These are phyloP conservation scores for Isurus oxyrinchus DNA, from an alignment of 2,113 vertebrate species.

Conservation along the genomic window DNA sequence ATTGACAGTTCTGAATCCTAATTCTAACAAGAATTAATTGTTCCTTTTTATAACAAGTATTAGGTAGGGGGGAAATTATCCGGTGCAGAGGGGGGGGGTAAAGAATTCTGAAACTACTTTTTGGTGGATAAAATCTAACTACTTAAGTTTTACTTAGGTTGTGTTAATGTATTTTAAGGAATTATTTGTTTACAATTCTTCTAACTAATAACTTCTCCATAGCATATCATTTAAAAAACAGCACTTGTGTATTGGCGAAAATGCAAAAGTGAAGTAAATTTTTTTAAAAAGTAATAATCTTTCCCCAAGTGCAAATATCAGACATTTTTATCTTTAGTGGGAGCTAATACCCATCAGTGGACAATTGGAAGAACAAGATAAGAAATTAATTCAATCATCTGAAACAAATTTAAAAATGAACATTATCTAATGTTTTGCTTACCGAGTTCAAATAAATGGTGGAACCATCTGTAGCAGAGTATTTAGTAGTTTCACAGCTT, in stretches of 20 bases:
- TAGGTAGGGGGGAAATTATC: neutral
- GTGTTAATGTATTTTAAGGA: neutral
- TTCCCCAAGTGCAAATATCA: no score
- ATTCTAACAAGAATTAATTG: neutral
- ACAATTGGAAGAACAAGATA: neutral
- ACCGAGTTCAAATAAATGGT: conserved; percentile 80
- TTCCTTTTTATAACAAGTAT: neutral
- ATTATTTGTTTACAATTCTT: neutral
- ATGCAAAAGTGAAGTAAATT: neutral
- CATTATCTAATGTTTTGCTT: conserved; percentile 51
- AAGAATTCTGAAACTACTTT: neutral
- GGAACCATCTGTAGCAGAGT: conserved; percentile 46
- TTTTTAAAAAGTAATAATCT: neutral
- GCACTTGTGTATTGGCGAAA: neutral
- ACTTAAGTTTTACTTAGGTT: neutral
- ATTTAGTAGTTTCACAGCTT: conserved; percentile 67
- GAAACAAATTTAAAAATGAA: neutral
- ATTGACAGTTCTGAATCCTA: neutral
- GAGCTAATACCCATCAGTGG: neutral
- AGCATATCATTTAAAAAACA: neutral
- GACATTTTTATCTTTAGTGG: neutral
- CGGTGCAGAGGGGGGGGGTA: neutral
- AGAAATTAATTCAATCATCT: neutral
- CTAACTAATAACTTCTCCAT: neutral
- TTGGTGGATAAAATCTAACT: neutral